Conservation (phyloP, 2,888 invertebrate genomes). For the Lepidochrysops patricia region DNA sequence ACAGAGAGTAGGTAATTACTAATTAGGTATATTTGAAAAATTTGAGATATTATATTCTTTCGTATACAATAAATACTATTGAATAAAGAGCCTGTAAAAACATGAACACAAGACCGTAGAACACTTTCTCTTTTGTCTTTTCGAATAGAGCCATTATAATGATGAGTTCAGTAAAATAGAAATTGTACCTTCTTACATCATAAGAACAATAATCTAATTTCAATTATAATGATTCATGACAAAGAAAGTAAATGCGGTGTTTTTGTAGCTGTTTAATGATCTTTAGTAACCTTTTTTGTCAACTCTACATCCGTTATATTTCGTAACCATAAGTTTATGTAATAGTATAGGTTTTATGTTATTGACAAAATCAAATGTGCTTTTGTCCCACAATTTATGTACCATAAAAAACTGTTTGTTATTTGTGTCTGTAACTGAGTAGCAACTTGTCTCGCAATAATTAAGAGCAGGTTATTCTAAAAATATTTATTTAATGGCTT, state of each 20-base stretch:
- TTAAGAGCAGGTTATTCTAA: background rate
- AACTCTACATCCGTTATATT: background rate
- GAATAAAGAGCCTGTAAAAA: no score
- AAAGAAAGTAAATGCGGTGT: background rate
- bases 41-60: no score
- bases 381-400: no score
- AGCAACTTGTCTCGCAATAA: background rate
- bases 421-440: background rate
- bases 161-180: no score
- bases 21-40: no score
- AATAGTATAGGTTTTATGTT: background rate
- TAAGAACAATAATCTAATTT: background rate
- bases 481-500: background rate
- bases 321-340: background rate
- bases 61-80: no score
- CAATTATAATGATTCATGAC: background rate
- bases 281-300: background rate
- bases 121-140: no score
- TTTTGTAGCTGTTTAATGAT: background rate
- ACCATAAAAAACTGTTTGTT: background rate
- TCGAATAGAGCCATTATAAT: no score
- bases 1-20: no score
- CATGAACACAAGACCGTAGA: no score
- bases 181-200: no score
- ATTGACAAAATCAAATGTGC: no score